These are phyloP conservation scores for Neosalanx taihuensis DNA, from an alignment of 2,797 vertebrate genomes.

Conservation along the genomic window DNA sequence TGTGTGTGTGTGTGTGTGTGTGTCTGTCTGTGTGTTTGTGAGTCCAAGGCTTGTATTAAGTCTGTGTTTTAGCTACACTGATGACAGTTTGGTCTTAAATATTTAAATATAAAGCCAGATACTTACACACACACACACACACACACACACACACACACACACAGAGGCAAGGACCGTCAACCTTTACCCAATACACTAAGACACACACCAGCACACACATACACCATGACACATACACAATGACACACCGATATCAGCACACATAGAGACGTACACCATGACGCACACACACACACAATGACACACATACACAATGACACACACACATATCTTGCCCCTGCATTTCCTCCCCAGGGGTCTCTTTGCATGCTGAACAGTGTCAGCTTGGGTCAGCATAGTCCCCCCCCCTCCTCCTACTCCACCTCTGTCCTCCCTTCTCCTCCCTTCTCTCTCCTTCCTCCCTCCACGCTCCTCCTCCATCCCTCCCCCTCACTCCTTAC, in stretches of 20 bases:
- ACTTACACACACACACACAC: not conserved
- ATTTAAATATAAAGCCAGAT: not conserved
- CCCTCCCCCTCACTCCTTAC: too few relatives aligned
- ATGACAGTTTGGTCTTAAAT: not conserved
- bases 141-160: too few relatives aligned
- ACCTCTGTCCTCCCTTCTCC: constrained; percentile 17
- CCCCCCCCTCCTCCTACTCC: not conserved
- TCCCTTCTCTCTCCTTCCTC: not conserved
- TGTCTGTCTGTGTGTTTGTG: not conserved
- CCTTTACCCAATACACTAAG: too few relatives aligned
- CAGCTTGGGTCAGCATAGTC: constrained; percentile 61
- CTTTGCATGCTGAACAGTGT: constrained; percentile 56
- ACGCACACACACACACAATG: too few relatives aligned
- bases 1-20: not conserved
- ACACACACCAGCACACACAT: too few relatives aligned
- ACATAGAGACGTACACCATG: too few relatives aligned
- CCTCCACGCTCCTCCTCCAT: too few relatives aligned
- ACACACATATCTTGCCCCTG: not conserved
- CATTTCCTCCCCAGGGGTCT: constrained; percentile 37
- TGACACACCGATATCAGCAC: too few relatives aligned
- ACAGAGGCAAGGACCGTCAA: too few relatives aligned
- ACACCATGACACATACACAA: too few relatives aligned
- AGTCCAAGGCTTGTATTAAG: not conserved
- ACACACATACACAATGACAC: too few relatives aligned
- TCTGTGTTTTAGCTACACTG: not conserved